phyloP scores from a whole-genome alignment of 1,140 invertebrate species.

The Phortica variegata region DNA sequence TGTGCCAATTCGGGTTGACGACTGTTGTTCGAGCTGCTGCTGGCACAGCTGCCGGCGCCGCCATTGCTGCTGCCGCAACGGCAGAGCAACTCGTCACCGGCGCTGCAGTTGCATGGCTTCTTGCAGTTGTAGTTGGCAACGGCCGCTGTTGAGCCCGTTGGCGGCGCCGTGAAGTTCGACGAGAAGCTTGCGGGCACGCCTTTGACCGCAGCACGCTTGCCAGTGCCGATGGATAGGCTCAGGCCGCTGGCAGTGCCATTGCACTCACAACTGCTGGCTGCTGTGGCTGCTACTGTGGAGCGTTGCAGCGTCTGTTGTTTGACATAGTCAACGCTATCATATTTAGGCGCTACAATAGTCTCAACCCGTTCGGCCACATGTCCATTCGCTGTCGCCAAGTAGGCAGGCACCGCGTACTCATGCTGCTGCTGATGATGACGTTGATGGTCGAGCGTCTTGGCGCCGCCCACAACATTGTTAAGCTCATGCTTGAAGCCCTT shows the following conservation, averaged over 20 bases:
- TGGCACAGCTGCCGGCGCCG: slow-evolving; percentile 49
- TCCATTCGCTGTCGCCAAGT: slow-evolving; percentile 23
- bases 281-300: too few relatives aligned
- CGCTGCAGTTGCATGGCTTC: slow-evolving; percentile 50
- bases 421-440: slow-evolving; percentile 46
- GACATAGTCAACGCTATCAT: slow-evolving; percentile 44
- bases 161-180: slow-evolving; percentile 66
- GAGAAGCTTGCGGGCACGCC: slow-evolving; percentile 63
- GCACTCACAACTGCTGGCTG: slow-evolving; percentile 31
- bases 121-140: slow-evolving; percentile 57
- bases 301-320: slow-evolving; percentile 33
- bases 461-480: slow-evolving; percentile 32
- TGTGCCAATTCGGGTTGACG: slow-evolving; percentile 49
- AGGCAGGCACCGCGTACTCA: slow-evolving; percentile 52
- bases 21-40: slow-evolving; percentile 55
- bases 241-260: slow-evolving; percentile 28
- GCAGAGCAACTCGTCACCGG: slow-evolving; percentile 34
- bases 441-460: slow-evolving; percentile 45
- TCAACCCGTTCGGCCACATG: slow-evolving; percentile 1
- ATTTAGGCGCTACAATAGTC: slow-evolving; percentile 23
- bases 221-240: slow-evolving; percentile 32
- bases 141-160: slow-evolving; percentile 59
- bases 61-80: slow-evolving; percentile 45
- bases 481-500: slow-evolving; percentile 35
- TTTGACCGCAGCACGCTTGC: slow-evolving; percentile 39